phyloP scores from a whole-genome alignment of 2,113 vertebrate genomes.

The Taxidea taxus region DNA sequence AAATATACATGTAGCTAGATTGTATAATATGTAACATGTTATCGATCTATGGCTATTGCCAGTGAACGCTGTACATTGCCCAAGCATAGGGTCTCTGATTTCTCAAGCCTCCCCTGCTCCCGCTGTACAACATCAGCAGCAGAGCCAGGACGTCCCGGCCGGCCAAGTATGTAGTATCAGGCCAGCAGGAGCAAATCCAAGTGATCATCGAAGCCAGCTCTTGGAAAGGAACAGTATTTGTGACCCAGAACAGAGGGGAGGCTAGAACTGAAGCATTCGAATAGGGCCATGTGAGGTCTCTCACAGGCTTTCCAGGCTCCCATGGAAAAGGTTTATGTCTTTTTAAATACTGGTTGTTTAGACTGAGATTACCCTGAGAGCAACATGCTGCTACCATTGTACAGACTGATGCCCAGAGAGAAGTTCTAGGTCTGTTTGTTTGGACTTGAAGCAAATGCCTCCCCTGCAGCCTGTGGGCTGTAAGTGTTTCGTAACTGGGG shows the following conservation, averaged over 20 bases:
- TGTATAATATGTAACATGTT: neutral
- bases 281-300: constrained; percentile 70
- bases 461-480: constrained; percentile 3
- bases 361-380: constrained; percentile 31
- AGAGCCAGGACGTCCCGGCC: constrained; percentile 81
- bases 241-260: constrained; percentile 86
- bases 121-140: constrained; percentile 84
- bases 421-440: neutral
- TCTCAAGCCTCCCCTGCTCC: constrained; percentile 62
- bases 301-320: constrained; percentile 58
- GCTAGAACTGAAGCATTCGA: constrained; percentile 74
- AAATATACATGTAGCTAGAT: neutral
- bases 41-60: constrained; percentile 51
- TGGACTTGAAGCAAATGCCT: constrained; percentile 40
- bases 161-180: constrained; percentile 82
- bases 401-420: constrained; percentile 36
- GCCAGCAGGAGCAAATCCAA: constrained; percentile 90
- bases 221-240: constrained; percentile 85
- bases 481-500: constrained; percentile 38
- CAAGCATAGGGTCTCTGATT: constrained; percentile 54
- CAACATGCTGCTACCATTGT: neutral
- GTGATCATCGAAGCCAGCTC: constrained; percentile 83
- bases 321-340: constrained; percentile 40
- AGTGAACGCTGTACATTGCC: constrained; percentile 62
- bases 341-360: constrained; percentile 62